These are phyloP conservation scores for Lynx canadensis DNA, from an alignment of 2,113 vertebrate genomes.

Conservation along the genomic window DNA sequence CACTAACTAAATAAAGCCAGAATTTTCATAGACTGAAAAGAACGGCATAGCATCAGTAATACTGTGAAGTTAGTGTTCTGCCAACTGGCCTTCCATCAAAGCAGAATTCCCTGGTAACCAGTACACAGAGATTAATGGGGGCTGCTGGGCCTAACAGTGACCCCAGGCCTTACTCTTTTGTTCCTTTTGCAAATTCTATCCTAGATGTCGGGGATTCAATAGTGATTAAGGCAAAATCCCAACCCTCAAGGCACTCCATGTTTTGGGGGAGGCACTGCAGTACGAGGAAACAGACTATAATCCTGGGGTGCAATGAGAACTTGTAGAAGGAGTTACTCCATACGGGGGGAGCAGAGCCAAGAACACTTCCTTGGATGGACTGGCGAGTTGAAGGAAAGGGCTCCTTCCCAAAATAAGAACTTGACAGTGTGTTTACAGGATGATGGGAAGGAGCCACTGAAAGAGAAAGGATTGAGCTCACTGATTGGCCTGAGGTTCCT, in stretches of 20 bases:
- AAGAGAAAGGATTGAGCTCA: not conserved
- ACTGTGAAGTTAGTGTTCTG: not conserved
- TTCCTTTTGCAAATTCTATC: not conserved
- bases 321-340: not conserved
- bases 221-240: not conserved
- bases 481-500: not conserved
- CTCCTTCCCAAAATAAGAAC: not conserved
- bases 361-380: not conserved
- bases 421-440: not conserved
- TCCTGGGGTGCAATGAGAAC: not conserved
- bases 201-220: constrained; percentile 16
- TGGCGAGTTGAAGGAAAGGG: not conserved
- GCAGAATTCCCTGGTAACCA: constrained; percentile 43
- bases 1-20: constrained; percentile 66
- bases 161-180: constrained; percentile 26
- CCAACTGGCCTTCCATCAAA: constrained; percentile 51
- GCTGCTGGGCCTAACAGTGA: not conserved
- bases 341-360: not conserved
- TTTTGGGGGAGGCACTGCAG: not conserved
- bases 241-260: constrained; percentile 21
- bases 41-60: not conserved
- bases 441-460: not conserved
- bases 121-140: not conserved
- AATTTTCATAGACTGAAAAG: constrained; percentile 66
- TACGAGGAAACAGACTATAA: not conserved